phyloP scores from a whole-genome alignment of 2,888 invertebrate species.

The Eristalinus aeneus region DNA sequence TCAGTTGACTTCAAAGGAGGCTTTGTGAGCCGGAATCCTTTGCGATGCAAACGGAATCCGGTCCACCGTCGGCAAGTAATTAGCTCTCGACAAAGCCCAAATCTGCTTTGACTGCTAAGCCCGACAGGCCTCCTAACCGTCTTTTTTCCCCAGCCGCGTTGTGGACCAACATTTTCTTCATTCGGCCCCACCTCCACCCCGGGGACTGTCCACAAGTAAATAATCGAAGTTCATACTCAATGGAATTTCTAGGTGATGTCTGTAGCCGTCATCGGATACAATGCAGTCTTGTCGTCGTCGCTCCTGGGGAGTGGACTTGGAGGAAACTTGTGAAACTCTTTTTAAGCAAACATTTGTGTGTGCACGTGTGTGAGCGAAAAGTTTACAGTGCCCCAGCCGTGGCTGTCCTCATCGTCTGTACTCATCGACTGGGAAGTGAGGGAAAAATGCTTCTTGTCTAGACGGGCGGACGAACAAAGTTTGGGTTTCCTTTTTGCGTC shows the following conservation, averaged over 20 bases:
- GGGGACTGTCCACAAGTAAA: constrained; percentile 17
- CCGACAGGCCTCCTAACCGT: no score
- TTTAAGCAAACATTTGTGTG: constrained; percentile 48
- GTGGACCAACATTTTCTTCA: neutral
- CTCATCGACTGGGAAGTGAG: constrained; percentile 52
- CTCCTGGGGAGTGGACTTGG: neutral
- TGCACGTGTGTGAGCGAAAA: neutral
- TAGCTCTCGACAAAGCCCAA: constrained; percentile 2
- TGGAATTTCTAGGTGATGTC: constrained; percentile 51
- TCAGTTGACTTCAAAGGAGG: neutral
- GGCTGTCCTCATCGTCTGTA: neutral
- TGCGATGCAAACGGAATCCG: constrained; percentile 35
- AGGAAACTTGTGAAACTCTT: constrained; percentile 34
- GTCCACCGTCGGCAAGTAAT: neutral
- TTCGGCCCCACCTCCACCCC: neutral
- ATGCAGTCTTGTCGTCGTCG: neutral
- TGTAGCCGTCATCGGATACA: neutral
- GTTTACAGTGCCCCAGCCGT: neutral
- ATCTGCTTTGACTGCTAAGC: no score
- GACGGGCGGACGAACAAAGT: constrained; percentile 59
- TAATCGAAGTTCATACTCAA: constrained; percentile 24
- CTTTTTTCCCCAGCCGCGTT: no score
- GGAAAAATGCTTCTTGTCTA: constrained; percentile 60
- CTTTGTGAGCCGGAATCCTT: neutral
- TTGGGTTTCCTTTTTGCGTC: constrained; percentile 32